Percentiles rank a stretch among this genome's conserved stretches.
These are phyloP conservation scores for Cryptotermes secundus DNA, from an alignment of 1,140 invertebrate genomes.

Conservation along the genomic window DNA sequence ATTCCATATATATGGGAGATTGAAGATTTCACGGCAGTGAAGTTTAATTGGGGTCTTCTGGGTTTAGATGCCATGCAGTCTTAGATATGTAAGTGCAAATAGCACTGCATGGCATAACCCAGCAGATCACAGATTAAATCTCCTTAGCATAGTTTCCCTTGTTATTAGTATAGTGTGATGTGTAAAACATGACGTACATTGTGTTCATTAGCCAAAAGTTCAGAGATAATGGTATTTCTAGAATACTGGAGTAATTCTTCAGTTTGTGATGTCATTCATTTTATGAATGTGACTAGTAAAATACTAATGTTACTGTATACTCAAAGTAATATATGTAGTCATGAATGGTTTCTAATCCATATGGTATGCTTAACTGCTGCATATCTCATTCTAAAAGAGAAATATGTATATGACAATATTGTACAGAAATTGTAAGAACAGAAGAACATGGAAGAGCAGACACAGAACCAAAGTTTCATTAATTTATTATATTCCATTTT, in stretches of 20 bases:
- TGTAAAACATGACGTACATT: neutral
- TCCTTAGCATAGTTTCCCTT: too few species aligned
- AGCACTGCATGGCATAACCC: too few species aligned
- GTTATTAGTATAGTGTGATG: neutral
- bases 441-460: neutral
- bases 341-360: neutral
- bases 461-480: neutral
- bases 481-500: neutral
- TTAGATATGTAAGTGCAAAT: too few species aligned
- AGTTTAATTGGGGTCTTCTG: too few species aligned
- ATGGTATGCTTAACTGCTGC: neutral
- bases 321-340: neutral
- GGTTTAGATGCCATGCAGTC: too few species aligned
- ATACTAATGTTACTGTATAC: neutral
- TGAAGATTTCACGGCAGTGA: too few species aligned
- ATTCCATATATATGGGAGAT: too few species aligned
- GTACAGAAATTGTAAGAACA: neutral
- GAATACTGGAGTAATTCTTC: neutral
- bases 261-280: conserved; percentile 7
- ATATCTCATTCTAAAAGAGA: neutral
- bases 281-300: neutral
- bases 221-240: neutral
- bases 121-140: too few species aligned
- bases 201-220: neutral
- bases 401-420: neutral